Evolutionary conservation across 2,888 invertebrate species (phyloP).

Genomic region (Synergus japonicus): DNA sequence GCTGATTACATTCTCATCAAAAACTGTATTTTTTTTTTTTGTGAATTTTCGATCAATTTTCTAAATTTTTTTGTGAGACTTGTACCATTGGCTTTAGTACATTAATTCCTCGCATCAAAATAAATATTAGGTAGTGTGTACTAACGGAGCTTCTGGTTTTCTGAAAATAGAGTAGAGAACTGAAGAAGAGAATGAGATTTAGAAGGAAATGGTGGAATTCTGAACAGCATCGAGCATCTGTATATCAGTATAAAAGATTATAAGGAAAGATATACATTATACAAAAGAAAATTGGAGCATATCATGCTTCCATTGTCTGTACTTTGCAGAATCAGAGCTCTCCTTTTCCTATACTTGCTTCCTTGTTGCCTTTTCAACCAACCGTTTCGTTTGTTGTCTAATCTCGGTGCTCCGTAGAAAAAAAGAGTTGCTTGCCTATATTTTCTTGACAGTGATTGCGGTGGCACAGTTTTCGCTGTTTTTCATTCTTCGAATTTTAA

Average conservation of each 20-base stretch:
- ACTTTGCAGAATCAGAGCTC: neutral
- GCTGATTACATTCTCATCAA: no score
- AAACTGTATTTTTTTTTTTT: no score
- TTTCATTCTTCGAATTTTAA: no score
- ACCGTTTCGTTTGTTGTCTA: neutral
- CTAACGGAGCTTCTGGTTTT: neutral
- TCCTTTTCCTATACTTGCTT: neutral
- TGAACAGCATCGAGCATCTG: neutral
- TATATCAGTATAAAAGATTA: no score
- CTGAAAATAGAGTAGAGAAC: constrained; percentile 3
- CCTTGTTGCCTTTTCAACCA: constrained; percentile 2
- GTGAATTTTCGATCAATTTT: no score
- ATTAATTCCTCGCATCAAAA: neutral
- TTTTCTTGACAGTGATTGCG: no score
- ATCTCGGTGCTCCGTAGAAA: no score
- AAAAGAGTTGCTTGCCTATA: no score
- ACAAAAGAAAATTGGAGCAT: neutral
- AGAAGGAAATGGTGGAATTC: neutral
- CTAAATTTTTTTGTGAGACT: no score
- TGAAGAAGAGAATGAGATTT: neutral
- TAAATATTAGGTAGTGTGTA: neutral
- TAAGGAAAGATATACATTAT: neutral
- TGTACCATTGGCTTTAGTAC: no score
- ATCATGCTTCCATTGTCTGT: constrained; percentile 7
- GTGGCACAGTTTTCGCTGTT: no score